These are phyloP conservation scores for Drosophila sproati DNA, from an alignment of 1,140 invertebrate genomes.

Conservation along the genomic window DNA sequence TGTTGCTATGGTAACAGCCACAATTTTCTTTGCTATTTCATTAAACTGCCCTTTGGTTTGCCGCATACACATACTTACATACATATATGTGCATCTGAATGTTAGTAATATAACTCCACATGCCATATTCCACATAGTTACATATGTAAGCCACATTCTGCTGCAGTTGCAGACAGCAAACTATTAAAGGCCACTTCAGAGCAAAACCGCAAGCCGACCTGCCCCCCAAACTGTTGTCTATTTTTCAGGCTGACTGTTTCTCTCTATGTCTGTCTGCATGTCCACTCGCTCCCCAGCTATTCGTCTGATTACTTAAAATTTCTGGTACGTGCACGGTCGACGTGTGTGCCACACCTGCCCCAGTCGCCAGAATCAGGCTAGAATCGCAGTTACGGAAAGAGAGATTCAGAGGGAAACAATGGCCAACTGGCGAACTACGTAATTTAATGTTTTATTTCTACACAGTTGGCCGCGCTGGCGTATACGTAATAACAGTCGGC, in stretches of 20 bases:
- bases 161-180: slow-evolving; percentile 75
- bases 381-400: slow-evolving; percentile 28
- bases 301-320: slow-evolving; percentile 72
- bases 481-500: slow-evolving; percentile 66
- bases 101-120: slow-evolving; percentile 25
- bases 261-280: slow-evolving; percentile 43
- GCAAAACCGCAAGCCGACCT: slow-evolving; percentile 65
- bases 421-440: slow-evolving; percentile 53
- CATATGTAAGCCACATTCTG: slow-evolving; percentile 40
- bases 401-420: slow-evolving; percentile 33
- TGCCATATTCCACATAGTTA: slow-evolving; percentile 31
- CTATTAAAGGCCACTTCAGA: slow-evolving; percentile 79
- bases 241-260: slow-evolving; percentile 21
- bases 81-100: neutral
- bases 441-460: slow-evolving; percentile 81
- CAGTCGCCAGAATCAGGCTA: slow-evolving; percentile 41
- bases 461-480: slow-evolving; percentile 66
- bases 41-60: slow-evolving; percentile 68
- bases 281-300: slow-evolving; percentile 7
- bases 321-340: slow-evolving; percentile 68
- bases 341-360: slow-evolving; percentile 72
- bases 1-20: slow-evolving; percentile 33
- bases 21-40: slow-evolving; percentile 67
- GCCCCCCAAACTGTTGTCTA: slow-evolving; percentile 18
- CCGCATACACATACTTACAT: slow-evolving; percentile 29